Conservation (phyloP, 2,113 vertebrate genomes). For the Mixornis gularis region DNA sequence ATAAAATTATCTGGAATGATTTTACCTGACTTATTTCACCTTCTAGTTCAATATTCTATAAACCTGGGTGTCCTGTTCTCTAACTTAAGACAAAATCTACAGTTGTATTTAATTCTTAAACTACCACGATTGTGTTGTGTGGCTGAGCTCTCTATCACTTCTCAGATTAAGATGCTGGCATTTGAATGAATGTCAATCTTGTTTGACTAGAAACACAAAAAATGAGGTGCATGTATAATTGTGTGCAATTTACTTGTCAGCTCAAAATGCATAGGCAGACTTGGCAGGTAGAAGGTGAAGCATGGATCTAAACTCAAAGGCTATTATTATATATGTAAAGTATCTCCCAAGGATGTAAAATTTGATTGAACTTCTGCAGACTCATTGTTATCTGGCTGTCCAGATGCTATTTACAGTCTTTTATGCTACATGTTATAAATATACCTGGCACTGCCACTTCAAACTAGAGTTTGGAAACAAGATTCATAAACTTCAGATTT, state of each 20-base stretch:
- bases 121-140: background rate
- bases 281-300: background rate
- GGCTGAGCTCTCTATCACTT: background rate
- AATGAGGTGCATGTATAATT: background rate
- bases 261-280: background rate
- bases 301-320: background rate
- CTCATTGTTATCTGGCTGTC: background rate
- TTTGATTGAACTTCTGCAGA: background rate
- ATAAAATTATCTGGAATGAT: background rate
- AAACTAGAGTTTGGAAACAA: background rate
- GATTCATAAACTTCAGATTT: background rate
- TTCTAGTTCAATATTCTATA: background rate
- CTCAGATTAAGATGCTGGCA: background rate
- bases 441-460: background rate
- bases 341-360: background rate
- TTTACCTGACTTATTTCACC: background rate
- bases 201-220: background rate
- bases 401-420: constrained; percentile 7
- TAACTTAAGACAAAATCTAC: background rate
- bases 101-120: background rate
- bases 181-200: background rate
- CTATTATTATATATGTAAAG: background rate
- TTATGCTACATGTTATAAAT: background rate
- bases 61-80: background rate
- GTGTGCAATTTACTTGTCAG: background rate